Conservation (phyloP, 2,888 invertebrate species). For the Pheosia gnoma region DNA sequence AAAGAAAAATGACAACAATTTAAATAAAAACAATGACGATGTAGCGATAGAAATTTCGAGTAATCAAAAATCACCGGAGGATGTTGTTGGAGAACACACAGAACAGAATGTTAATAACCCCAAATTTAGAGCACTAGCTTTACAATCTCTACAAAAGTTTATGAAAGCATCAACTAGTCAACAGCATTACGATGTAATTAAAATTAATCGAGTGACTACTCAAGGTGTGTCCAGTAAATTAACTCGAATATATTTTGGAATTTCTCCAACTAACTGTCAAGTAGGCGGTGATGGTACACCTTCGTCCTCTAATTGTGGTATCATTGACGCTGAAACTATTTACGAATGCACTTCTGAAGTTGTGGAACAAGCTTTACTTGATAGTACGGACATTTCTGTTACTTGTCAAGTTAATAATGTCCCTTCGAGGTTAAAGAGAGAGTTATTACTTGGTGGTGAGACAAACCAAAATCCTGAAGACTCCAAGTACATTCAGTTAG, state of each 20-base stretch:
- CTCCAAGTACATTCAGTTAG: slow-evolving; percentile 31
- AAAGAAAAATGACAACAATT: slow-evolving; percentile 13
- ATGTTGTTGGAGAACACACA: slow-evolving; percentile 25
- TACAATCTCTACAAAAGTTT: slow-evolving; percentile 44
- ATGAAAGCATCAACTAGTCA: slow-evolving; percentile 33
- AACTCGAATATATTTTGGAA: slow-evolving; percentile 79
- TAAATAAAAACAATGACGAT: neutral
- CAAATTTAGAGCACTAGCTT: slow-evolving; percentile 41
- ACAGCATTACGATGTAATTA: slow-evolving; percentile 43
- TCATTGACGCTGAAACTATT: slow-evolving; percentile 19
- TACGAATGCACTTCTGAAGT: slow-evolving; percentile 40
- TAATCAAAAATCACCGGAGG: slow-evolving; percentile 31
- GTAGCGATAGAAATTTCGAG: slow-evolving; percentile 15
- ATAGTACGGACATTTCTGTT: slow-evolving; percentile 39
- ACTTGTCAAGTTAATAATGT: slow-evolving; percentile 31
- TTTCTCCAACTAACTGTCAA: slow-evolving; percentile 75
- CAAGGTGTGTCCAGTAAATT: slow-evolving; percentile 78
- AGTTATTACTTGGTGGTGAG: slow-evolving; percentile 13
- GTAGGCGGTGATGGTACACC: slow-evolving; percentile 14
- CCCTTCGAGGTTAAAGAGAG: slow-evolving; percentile 21
- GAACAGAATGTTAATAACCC: slow-evolving; percentile 34
- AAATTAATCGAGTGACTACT: slow-evolving; percentile 58
- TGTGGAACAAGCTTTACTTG: slow-evolving; percentile 78
- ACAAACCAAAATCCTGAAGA: slow-evolving; percentile 28
- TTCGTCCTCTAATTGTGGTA: slow-evolving; percentile 17